Conservation (phyloP, 2,888 invertebrate species). For the Meteorus colon region DNA sequence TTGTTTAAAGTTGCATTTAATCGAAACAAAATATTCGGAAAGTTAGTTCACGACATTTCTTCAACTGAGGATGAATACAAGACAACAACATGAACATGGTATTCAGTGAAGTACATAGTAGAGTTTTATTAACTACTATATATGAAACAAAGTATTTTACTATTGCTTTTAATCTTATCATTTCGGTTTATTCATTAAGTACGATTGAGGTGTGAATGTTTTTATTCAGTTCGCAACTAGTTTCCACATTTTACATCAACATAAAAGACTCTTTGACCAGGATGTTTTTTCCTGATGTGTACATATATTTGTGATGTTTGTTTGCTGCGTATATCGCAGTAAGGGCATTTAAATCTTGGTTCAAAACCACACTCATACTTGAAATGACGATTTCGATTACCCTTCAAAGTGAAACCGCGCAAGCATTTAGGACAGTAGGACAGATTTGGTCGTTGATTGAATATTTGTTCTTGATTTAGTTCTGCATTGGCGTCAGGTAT, state of each 20-base stretch:
- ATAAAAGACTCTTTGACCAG: constrained; percentile 61
- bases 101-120: background rate
- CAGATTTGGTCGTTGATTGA: constrained; percentile 46
- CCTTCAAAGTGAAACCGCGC: constrained; percentile 62
- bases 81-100: background rate
- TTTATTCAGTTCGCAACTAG: background rate
- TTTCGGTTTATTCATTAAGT: background rate
- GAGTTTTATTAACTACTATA: constrained; percentile 5
- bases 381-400: constrained; percentile 68
- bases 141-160: background rate
- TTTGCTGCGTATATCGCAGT: constrained; percentile 69
- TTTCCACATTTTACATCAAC: constrained; percentile 59
- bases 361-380: constrained; percentile 71
- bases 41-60: background rate
- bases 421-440: constrained; percentile 64
- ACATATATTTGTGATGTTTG: constrained; percentile 69
- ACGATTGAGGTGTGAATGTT: background rate
- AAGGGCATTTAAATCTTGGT: constrained; percentile 71
- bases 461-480: constrained; percentile 13
- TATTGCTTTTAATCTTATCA: background rate
- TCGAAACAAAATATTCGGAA: background rate
- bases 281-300: constrained; percentile 69
- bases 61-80: background rate
- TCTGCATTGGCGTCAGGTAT: constrained; percentile 41
- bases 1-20: background rate